Base-by-base conservation (phyloP, 2,113 vertebrate species). In the Protobothrops mucrosquamatus region DNA sequence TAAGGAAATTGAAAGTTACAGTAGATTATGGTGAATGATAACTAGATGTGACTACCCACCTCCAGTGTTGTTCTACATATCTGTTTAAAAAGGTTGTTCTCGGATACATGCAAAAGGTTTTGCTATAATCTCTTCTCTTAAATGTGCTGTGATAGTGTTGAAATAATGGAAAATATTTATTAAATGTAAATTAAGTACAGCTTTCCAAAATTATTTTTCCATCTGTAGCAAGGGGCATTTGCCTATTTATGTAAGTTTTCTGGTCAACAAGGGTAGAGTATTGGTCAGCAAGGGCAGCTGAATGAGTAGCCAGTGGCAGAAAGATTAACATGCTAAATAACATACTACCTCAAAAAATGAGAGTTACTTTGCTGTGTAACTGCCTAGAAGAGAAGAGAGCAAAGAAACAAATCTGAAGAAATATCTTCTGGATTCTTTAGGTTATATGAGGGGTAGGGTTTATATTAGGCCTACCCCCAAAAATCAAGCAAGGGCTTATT, bases 231-330 rank as follows among this genome's bases (percentile, higher is more conserved):
- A 48, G 93, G 92, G 51, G 26, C 26, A 46, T 4, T 23, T 93
- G 87, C 20, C 48, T 91, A 5, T 95, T 96, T 95, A 85, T 95
- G 86, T 96, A 94, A 39, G 43, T 74, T 0, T 93, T 64, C 93
- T 92, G 52, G 4, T 85, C 56, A 90, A 54, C 55, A 85, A 91
- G 9, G 81, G 92, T 59, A 81, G 51, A 23, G 15, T 69, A 90
- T 87, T 88, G 92, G 85, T 91, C 95, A 91, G 93, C 56, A 3
- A 85, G 91, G 90, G 61, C 86, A 56, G 85, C 95, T 96, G 89
- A 85, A 96, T 92, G 92, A 93, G 92, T 96, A 95, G 93, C 61
- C 94, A 95, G 88, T 52, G 14, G 1, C 43, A 89, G 81, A 91
- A 96, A 92, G 89, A 93, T 23, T 74, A 92, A 48, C 52, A 64